Conservation (phyloP, 2,113 vertebrate species). For the Ammodytes marinus region DNA sequence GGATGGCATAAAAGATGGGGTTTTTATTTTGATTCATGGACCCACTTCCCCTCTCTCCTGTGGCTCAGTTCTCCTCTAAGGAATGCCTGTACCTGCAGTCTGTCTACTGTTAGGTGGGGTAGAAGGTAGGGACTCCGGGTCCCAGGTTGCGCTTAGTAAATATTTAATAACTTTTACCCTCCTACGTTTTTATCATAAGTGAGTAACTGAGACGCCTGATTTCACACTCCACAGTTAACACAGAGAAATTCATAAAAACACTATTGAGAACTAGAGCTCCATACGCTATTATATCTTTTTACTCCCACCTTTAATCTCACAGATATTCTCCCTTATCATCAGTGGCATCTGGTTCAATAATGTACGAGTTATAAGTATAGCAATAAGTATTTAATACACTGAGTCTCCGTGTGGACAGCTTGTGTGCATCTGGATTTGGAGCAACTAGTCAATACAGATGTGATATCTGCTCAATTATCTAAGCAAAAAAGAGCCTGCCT, state of each 20-base stretch:
- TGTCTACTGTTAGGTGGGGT: slow-evolving; percentile 21
- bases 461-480: slow-evolving; percentile 44
- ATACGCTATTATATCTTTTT: slow-evolving; percentile 10
- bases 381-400: slow-evolving; percentile 32
- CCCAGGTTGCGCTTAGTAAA: slow-evolving; percentile 20
- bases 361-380: slow-evolving; percentile 32
- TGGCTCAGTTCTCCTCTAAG: slow-evolving; percentile 67
- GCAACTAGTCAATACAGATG: slow-evolving; percentile 34
- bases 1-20: slow-evolving; percentile 29
- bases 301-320: slow-evolving; percentile 31
- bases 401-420: slow-evolving; percentile 30
- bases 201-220: slow-evolving; percentile 16
- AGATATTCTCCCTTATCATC: slow-evolving; percentile 46
- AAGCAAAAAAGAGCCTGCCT: slow-evolving; percentile 39
- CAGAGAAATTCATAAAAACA: slow-evolving; percentile 48
- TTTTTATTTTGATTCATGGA: slow-evolving; percentile 32
- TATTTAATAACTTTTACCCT: slow-evolving; percentile 25
- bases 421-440: slow-evolving; percentile 25
- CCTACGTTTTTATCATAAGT: slow-evolving; percentile 12
- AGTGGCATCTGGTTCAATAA: slow-evolving; percentile 68
- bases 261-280: slow-evolving; percentile 55
- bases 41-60: slow-evolving; percentile 44
- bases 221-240: slow-evolving; percentile 48
- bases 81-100: slow-evolving; percentile 45
- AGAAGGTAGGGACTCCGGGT: slow-evolving; percentile 32